phyloP scores from a whole-genome alignment of 2,888 invertebrate species.

The Epistrophe grossulariae region DNA sequence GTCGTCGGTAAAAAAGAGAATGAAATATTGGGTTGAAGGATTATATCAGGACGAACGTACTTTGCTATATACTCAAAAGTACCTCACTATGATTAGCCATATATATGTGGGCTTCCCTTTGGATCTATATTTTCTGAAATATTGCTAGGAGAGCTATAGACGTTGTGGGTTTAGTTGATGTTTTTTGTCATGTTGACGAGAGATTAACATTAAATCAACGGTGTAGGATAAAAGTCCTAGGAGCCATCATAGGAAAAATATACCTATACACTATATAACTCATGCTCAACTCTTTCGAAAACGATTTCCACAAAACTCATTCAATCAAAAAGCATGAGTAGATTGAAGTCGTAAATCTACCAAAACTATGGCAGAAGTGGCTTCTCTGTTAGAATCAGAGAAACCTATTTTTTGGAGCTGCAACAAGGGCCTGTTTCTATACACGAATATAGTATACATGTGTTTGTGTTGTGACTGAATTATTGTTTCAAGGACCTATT shows the following conservation, averaged over 20 bases:
- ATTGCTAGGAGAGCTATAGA: conserved; percentile 17
- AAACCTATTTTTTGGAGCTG: not conserved
- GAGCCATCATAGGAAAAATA: not conserved
- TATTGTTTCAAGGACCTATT: conserved; percentile 2
- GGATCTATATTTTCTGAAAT: conserved; percentile 11
- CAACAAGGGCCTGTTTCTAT: not conserved
- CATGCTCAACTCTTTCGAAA: conserved; percentile 37
- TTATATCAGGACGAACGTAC: not conserved
- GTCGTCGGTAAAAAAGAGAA: not conserved
- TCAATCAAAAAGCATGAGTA: conserved; percentile 50
- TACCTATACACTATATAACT: not conserved
- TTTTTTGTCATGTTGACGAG: conserved; percentile 51
- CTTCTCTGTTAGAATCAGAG: not conserved
- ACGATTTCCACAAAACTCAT: conserved; percentile 37
- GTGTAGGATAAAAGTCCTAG: conserved; percentile 49
- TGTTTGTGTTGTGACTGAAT: not conserved
- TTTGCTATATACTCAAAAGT: not conserved
- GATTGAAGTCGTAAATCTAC: conserved; percentile 67
- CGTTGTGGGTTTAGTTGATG: conserved; percentile 8
- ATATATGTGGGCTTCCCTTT: not conserved
- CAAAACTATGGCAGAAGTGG: conserved; percentile 32
- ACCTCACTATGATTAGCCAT: conserved; percentile 24
- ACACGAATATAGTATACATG: not conserved
- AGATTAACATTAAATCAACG: conserved; percentile 60
- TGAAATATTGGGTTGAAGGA: conserved; percentile 21